Conservation (phyloP, 2,113 vertebrate species). For the Danionella cerebrum region DNA sequence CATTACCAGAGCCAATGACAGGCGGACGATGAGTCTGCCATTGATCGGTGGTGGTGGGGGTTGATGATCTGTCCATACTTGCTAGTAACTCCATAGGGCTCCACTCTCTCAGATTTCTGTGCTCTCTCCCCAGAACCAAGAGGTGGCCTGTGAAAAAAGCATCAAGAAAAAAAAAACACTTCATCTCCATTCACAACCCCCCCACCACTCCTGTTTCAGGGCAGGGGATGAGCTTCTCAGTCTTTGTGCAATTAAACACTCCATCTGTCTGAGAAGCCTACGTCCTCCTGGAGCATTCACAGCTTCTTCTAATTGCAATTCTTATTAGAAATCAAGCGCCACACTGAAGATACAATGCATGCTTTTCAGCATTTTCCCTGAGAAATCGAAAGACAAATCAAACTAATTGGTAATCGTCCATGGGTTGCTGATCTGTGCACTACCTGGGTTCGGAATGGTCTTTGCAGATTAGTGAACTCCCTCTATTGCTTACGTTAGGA, state of each 20-base stretch:
- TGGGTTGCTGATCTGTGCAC: slow-evolving; percentile 35
- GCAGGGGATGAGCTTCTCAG: slow-evolving; percentile 49
- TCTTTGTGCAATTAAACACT: slow-evolving; percentile 65
- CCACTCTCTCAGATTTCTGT: slow-evolving; percentile 37
- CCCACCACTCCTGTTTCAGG: slow-evolving; percentile 32
- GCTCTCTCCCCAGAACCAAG: slow-evolving; percentile 19
- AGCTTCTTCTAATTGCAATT: slow-evolving; percentile 55
- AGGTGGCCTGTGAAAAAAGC: slow-evolving; percentile 34
- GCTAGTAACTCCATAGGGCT: slow-evolving; percentile 32
- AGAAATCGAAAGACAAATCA: slow-evolving; percentile 26
- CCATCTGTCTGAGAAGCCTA: slow-evolving; percentile 70
- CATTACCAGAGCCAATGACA: slow-evolving; percentile 57
- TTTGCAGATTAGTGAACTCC: no score
- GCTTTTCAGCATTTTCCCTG: slow-evolving; percentile 37
- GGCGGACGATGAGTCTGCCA: slow-evolving; percentile 41
- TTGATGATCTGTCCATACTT: slow-evolving; percentile 52
- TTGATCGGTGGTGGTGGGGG: slow-evolving; percentile 59
- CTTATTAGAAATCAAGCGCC: slow-evolving; percentile 43
- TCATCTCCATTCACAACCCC: slow-evolving; percentile 18
- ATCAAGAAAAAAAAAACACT: slow-evolving; percentile 10
- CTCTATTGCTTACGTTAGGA: slow-evolving; percentile 9
- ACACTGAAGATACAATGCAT: slow-evolving; percentile 39
- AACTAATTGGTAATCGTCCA: slow-evolving; percentile 43
- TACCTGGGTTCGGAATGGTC: slow-evolving; percentile 23
- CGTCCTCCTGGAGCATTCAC: slow-evolving; percentile 47